Conservation (phyloP, 2,797 vertebrate genomes). For the Megaceryle alcyon region DNA sequence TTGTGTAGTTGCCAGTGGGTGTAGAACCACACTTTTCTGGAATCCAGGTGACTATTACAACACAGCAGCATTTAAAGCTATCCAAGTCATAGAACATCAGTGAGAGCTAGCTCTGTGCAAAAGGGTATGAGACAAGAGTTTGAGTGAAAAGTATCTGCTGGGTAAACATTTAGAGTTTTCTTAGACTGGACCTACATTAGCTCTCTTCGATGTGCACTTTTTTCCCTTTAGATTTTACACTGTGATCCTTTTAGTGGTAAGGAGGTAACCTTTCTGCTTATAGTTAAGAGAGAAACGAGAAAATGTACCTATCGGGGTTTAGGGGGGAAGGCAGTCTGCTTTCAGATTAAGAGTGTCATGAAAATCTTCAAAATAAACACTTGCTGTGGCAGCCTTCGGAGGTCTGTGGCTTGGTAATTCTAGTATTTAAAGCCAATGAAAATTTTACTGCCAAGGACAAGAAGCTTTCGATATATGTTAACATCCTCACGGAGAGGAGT, state of each 20-base stretch:
- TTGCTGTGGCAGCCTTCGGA: not conserved
- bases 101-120: not conserved
- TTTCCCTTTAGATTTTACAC: not conserved
- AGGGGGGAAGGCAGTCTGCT: not conserved
- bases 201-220: not conserved
- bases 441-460: constrained; percentile 36
- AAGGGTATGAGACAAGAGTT: not conserved
- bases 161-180: not conserved
- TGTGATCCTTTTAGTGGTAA: not conserved
- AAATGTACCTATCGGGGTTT: not conserved
- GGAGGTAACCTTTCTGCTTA: not conserved
- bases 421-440: constrained; percentile 22
- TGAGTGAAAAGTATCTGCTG: not conserved
- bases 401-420: not conserved
- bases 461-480: constrained; percentile 49
- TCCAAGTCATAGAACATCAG: not conserved
- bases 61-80: not conserved
- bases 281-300: not conserved
- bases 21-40: not conserved
- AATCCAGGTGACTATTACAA: not conserved
- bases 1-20: not conserved
- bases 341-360: not conserved
- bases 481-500: constrained; percentile 14
- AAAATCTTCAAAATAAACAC: not conserved
- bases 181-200: not conserved